A percentile compares a stretch with the other conserved stretches of the same genome.
phyloP scores from a whole-genome alignment of 1,140 invertebrate species.

The Acromyrmex echinatior region DNA sequence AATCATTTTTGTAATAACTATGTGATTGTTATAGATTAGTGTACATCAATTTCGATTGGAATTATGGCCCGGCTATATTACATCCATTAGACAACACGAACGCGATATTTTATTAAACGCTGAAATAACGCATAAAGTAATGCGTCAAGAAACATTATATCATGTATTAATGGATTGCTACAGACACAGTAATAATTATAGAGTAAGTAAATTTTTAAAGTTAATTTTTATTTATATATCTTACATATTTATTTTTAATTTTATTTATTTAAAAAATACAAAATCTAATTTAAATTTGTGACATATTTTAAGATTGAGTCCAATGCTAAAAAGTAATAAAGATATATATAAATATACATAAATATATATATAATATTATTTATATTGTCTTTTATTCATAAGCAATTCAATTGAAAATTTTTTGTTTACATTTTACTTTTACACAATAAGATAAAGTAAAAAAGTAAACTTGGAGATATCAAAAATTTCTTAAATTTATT shows the following conservation, averaged over 20 bases:
- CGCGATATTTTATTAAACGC: constrained; percentile 89
- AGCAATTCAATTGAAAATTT: constrained; percentile 7
- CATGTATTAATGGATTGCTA: constrained; percentile 88
- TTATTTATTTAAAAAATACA: neutral
- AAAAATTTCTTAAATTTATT: neutral
- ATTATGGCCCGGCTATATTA: constrained; percentile 93
- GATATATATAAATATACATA: neutral
- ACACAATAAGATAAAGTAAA: neutral
- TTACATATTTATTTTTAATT: neutral
- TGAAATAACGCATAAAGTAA: constrained; percentile 93
- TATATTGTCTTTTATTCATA: neutral
- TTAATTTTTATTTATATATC: neutral
- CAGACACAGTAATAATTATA: neutral
- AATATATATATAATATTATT: too few species aligned
- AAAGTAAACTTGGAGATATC: neutral
- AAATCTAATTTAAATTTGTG: neutral
- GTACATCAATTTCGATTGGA: constrained; percentile 87
- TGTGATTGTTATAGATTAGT: constrained; percentile 72
- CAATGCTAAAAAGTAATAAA: neutral
- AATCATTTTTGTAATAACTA: neutral
- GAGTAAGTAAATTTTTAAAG: constrained; percentile 7
- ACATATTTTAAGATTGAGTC: neutral
- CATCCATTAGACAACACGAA: constrained; percentile 93
- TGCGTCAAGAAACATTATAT: constrained; percentile 88
- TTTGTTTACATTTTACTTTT: neutral